Conservation (phyloP, 2,888 invertebrate genomes). For the Coelopa pilipes region DNA sequence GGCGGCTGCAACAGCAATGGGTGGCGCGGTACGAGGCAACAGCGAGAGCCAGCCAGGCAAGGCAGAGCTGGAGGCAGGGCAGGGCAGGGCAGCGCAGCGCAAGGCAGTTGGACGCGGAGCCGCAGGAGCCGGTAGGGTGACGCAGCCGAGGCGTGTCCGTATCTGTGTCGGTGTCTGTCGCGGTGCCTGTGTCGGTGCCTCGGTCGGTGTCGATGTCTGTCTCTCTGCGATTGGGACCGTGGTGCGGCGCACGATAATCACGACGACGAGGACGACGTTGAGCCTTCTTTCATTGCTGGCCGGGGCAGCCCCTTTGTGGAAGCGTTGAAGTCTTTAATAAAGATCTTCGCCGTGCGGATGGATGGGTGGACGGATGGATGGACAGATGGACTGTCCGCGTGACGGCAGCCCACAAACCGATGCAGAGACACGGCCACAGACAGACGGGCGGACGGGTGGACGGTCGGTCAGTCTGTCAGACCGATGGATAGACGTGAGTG, state of each 20-base stretch:
- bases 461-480: background rate
- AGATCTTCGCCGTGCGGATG: constrained; percentile 25
- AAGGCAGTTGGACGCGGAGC: background rate
- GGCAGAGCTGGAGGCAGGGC: too few relatives aligned
- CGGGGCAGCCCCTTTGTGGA: background rate
- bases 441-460: background rate
- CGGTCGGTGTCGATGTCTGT: background rate
- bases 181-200: background rate
- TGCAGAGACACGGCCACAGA: background rate
- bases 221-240: background rate
- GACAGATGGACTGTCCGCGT: constrained; percentile 13
- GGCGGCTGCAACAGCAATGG: constrained; percentile 6
- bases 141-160: background rate
- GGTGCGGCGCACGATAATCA: constrained; percentile 24
- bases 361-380: background rate
- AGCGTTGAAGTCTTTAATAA: constrained; percentile 37
- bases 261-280: constrained; percentile 5
- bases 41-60: too few relatives aligned
- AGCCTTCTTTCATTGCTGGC: constrained; percentile 20
- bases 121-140: background rate
- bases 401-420: too few relatives aligned
- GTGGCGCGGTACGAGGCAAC: constrained; percentile 11
- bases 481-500: background rate
- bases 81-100: constrained; percentile 1
- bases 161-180: background rate